Base-by-base conservation (phyloP, 2,888 invertebrate species). In the Lordiphosa andalusiaca region DNA sequence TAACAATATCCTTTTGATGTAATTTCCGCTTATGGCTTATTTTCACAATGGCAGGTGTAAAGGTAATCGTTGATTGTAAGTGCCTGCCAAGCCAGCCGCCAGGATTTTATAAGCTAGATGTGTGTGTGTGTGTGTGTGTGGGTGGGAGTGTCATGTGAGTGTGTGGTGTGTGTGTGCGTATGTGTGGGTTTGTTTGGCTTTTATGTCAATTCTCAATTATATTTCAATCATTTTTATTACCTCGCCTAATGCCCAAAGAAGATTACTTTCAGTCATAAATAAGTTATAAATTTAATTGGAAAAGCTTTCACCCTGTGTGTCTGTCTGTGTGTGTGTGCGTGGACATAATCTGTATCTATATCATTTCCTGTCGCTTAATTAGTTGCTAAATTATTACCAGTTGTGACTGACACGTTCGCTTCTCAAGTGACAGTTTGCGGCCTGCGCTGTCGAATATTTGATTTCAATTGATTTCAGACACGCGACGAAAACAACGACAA, bases 221-320 rank as follows among this genome's bases (percentile, higher is more conserved):
- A 83, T 82, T 83, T 82, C 82, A 82, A 82, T 82, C 82, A 82
- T 76, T 83, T 82, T 83, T 82, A 82, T 81, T 83, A 81, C 81
- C 70, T 67, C 72, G 58, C 51, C 81, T 78, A 81, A 82, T 80
- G 72, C 80, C 67, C 58, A 82, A 82, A 83, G 81, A 70, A 80
- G 81, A 82, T 82, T 82, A 82, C 75, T 60, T 67, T 67, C 65
- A 48, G 60, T 65, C 69, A 69, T 76, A 69, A 73, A 76, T 76
- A 80, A 75, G 74, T 69, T 75, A 73, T 71, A 69, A 76, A 83
- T 73, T 77, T 81, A 84, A 85, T 77, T 75, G 74, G 71, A 77
- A 84, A 81, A 78, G 84, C 78, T 67, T 71, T n/a, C n/a, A 6
- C 6, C 4, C 23, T 42, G 42, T 19, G 23, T 37, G 10, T n/a